Base-by-base conservation (phyloP, 2,113 vertebrate genomes). In the Hydropotes inermis region DNA sequence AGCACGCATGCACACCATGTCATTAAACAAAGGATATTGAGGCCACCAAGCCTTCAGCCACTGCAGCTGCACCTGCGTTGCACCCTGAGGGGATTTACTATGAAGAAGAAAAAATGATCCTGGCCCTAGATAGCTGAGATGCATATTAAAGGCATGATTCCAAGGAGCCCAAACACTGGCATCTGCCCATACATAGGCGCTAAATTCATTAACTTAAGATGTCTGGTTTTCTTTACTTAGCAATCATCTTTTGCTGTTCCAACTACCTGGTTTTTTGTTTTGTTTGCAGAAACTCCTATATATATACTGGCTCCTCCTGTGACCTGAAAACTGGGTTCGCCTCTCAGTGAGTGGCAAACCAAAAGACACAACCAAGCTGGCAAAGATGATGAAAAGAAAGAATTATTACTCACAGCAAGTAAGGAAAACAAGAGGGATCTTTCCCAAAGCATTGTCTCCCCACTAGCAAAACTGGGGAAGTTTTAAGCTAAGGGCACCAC, bases 1-100 rank as follows among this genome's bases (percentile, higher is more conserved):
- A 39, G 67, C 0, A 13, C 0, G 5, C 67, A 23, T 1, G n/a
- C n/a, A 23, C 67, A 39, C 19, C n/a, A 6, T 2, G n/a, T 39
- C 27, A 78, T 8, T 78, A 5, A 28, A 67, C 61, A 17, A 47
- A 78, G 14, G 13, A 5, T 16, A 4, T 4, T 2, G 43, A 30
- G 76, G 76, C 25, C 43, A 47, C 43, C 43, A 8, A 16, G 76
- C 14, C 76, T 30, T 47, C 76, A 78, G 43, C 39, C 43, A 8
- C 43, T 16, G 74, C 74, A 9, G 43, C 76, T 11, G 25, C 74
- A 2, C 39, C 25, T 9, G 74, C 8, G 39, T 0, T 4, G 76
- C 39, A 2, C 43, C 74, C 74, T 78, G 43, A 47, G 43, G 74
- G 74, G 25, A 27, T 14, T 15, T 30, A 39, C 67, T 28, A 17